Percentiles rank a stretch among this genome's conserved stretches.
These are phyloP conservation scores for Chorisops tibialis DNA, from an alignment of 2,888 invertebrate species.

Conservation along the genomic window DNA sequence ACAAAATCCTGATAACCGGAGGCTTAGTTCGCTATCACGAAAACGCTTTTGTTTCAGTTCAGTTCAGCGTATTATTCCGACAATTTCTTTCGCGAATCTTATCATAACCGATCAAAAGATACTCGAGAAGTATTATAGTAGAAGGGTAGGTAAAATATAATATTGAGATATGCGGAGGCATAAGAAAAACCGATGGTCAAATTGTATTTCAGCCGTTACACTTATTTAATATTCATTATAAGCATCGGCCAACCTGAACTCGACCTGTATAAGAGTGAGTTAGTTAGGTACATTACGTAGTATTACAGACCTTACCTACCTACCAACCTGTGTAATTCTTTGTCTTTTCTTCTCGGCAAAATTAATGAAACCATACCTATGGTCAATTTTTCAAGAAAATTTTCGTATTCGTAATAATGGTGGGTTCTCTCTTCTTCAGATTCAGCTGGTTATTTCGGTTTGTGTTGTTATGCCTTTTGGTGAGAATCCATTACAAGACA, in stretches of 20 bases:
- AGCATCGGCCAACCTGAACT: neutral
- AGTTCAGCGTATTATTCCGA: slow-evolving; percentile 11
- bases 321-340: no score
- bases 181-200: neutral
- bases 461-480: no score
- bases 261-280: no score
- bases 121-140: neutral
- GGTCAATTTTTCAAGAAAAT: no score
- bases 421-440: no score
- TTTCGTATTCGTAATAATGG: no score
- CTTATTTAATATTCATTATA: slow-evolving; percentile 1
- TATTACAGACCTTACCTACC: no score
- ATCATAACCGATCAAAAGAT: slow-evolving; percentile 10
- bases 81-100: neutral
- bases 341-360: no score
- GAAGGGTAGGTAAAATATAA: neutral
- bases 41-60: slow-evolving; percentile 33
- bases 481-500: no score
- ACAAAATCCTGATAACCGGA: slow-evolving; percentile 43
- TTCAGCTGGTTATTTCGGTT: no score
- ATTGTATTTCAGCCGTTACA: neutral
- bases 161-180: neutral
- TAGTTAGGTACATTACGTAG: no score
- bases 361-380: no score
- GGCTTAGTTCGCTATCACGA: slow-evolving; percentile 44